Conservation (phyloP, 1,140 invertebrate genomes). For the Musca vetustissima region DNA sequence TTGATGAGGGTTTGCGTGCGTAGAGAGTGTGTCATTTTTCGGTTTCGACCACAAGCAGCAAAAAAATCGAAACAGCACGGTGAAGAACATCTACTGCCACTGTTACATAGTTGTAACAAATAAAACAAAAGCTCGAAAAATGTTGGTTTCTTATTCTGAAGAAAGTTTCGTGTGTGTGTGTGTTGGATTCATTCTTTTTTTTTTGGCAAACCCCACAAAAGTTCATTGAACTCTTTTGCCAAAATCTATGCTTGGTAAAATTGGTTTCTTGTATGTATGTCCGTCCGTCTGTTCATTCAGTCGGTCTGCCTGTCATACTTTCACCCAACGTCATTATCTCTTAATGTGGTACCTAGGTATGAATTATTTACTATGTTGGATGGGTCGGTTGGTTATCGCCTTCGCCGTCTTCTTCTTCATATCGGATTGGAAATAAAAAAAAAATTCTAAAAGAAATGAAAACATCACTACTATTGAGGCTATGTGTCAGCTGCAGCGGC, state of each 20-base stretch:
- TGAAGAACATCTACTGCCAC: not conserved
- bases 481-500: no score
- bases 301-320: slow-evolving; percentile 8
- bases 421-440: no score
- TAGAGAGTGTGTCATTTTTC: no score
- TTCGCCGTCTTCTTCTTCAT: no score
- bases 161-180: no score
- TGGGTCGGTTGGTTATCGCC: no score
- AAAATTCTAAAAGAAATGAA: no score
- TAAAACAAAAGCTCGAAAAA: slow-evolving; percentile 3
- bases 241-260: not conserved
- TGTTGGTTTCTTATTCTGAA: not conserved
- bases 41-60: no score
- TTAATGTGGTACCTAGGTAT: not conserved
- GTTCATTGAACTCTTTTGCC: slow-evolving; percentile 41
- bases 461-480: no score
- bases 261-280: not conserved
- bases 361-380: not conserved
- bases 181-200: slow-evolving; percentile 30
- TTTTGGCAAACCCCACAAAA: slow-evolving; percentile 41
- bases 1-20: no score
- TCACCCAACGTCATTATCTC: slow-evolving; percentile 15
- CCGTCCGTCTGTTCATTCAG: not conserved
- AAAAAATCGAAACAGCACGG: no score
- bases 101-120: not conserved